Evolutionary conservation across 2,888 invertebrate genomes (phyloP), one percentile per base, ranked within the genome.

Genomic region (Morpho deidamia): DNA sequence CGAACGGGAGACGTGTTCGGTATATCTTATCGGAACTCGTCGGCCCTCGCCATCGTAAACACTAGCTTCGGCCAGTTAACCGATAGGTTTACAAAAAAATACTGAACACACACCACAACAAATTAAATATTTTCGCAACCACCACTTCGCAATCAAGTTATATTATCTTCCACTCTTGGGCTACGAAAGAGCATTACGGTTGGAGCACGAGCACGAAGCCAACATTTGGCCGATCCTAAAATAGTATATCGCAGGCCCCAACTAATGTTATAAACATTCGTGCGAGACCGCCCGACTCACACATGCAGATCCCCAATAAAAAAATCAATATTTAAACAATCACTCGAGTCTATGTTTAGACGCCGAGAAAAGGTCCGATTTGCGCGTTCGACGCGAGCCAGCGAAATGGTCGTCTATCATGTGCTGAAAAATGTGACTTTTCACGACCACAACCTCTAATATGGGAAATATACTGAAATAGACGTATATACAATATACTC

Each of bases 201-300:
- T 70, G 70, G 69, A 77, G 74, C 78, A 76, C 73, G 73, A 76
- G 73, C 74, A 74, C 74, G 72, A 75, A 76, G 73, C 76, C 72
- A 83, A 81, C 85, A 82, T 81, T 84, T 82, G 81, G 75, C 68
- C 78, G 84, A 67, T 87, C 88, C 88, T 77, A 81, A 88, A 88
- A 88, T 88, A 88, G 87, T 83, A 72, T 74, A 72, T 59, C 72
- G 74, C 79, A 84, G 85, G 82, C 85, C 83, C 87, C 84, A 80
- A 80, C 74, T 78, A 83, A 86, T 82, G 80, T 83, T 85, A 83
- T 87, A 87, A 88, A 88, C 88, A 88, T 79, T 74, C 77, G 61
- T 63, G 62, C 67, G 60, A 57, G 66, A 54, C 55, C 66, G 63
- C 67, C 73, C 77, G 79, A 81, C 76, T 78, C 81, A 77, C 76